These are phyloP conservation scores for Agrochola litura DNA, from an alignment of 2,888 invertebrate species.

Conservation along the genomic window DNA sequence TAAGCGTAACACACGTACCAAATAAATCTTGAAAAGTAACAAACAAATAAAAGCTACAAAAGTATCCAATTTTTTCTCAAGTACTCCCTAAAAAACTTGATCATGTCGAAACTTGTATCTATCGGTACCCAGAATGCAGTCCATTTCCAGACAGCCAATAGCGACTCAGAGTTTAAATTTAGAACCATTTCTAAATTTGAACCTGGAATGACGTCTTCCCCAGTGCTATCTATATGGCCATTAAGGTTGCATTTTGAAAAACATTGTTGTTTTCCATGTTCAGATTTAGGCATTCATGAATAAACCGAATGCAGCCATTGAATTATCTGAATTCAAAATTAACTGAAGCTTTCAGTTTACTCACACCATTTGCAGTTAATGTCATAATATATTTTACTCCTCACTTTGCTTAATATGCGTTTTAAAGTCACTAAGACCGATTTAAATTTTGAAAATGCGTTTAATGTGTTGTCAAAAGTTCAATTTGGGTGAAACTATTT, in stretches of 20 bases:
- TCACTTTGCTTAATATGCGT: slow-evolving; percentile 45
- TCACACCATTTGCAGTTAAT: slow-evolving; percentile 51
- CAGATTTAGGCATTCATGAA: slow-evolving; percentile 48
- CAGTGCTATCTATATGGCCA: slow-evolving; percentile 43
- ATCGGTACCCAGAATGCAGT: slow-evolving; percentile 74
- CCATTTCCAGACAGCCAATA: slow-evolving; percentile 77
- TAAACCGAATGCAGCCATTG: slow-evolving; percentile 49
- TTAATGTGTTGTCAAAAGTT: slow-evolving; percentile 44
- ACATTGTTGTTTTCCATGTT: slow-evolving; percentile 34
- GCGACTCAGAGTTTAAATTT: slow-evolving; percentile 76
- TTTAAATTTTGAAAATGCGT: slow-evolving; percentile 49
- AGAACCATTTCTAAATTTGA: slow-evolving; percentile 71
- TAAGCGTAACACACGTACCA: slow-evolving; percentile 53
- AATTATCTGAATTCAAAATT: slow-evolving; percentile 40
- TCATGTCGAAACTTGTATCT: slow-evolving; percentile 69
- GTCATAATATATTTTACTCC: slow-evolving; percentile 55
- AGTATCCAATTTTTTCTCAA: slow-evolving; percentile 47
- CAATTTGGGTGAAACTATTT: slow-evolving; percentile 58
- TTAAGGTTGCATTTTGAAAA: slow-evolving; percentile 65
- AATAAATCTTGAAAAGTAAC: slow-evolving; percentile 56
- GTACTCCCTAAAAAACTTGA: slow-evolving; percentile 55
- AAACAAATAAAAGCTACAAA: slow-evolving; percentile 41
- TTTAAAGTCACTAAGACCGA: slow-evolving; percentile 37
- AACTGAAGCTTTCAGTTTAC: slow-evolving; percentile 52
- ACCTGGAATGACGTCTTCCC: slow-evolving; percentile 61